phyloP scores from a whole-genome alignment of 2,113 vertebrate species.

The Nothoprocta perdicaria region DNA sequence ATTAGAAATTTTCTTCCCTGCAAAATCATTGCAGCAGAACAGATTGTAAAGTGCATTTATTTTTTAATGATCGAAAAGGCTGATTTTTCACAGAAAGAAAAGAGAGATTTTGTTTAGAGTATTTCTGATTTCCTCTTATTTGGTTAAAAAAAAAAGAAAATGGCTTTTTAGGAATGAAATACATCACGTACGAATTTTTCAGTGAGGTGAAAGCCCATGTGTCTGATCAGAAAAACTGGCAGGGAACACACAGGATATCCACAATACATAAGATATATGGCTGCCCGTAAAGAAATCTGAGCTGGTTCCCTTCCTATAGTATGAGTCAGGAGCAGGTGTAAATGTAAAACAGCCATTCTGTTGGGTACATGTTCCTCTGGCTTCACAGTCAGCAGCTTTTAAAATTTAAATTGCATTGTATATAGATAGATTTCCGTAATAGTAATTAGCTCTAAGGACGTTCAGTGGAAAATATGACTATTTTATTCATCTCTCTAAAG shows the following conservation, averaged over 20 bases:
- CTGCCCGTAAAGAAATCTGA: not conserved
- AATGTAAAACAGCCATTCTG: not conserved
- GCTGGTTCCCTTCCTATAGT: not conserved
- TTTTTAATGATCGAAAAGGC: not conserved
- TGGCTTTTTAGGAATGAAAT: not conserved
- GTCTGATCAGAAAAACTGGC: not conserved
- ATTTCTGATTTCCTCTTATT: not conserved
- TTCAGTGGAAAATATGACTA: not conserved
- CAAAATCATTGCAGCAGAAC: not conserved
- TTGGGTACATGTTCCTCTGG: not conserved
- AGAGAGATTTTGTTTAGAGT: not conserved
- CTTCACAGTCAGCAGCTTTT: not conserved
- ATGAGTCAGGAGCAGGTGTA: not conserved
- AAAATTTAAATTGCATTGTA: not conserved
- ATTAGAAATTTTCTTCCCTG: not conserved
- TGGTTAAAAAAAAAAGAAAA: not conserved
- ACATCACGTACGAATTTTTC: not conserved
- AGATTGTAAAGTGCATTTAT: not conserved
- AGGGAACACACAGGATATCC: fast-evolving
- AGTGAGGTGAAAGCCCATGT: not conserved
- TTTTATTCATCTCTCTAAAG: not conserved
- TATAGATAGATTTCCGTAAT: not conserved
- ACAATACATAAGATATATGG: not conserved
- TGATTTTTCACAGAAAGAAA: not conserved
- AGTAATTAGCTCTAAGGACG: not conserved